These are phyloP conservation scores for Cygnus olor DNA, from an alignment of 2,797 vertebrate species.

Conservation along the genomic window DNA sequence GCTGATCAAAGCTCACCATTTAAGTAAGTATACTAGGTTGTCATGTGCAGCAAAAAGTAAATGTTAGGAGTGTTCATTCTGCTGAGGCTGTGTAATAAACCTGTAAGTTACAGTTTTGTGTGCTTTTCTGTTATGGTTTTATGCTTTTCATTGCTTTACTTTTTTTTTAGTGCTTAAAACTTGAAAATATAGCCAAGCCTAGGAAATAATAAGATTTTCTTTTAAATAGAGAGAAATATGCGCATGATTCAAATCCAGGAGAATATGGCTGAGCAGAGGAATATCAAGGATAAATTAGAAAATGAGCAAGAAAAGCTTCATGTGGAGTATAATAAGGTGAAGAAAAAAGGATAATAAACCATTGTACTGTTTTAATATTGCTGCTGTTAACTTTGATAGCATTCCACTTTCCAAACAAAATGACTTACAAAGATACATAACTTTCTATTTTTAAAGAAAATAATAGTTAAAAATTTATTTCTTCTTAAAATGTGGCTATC, in stretches of 20 bases:
- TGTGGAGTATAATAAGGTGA: conserved; percentile 96
- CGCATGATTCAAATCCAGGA: conserved; percentile 99
- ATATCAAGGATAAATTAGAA: conserved; percentile 97
- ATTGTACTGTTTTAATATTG: background rate
- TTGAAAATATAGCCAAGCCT: background rate
- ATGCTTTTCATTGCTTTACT: background rate
- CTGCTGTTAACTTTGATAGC: background rate
- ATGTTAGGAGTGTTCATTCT: background rate
- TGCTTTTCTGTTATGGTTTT: background rate
- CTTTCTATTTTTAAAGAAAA: background rate
- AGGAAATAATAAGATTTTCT: conserved; percentile 38
- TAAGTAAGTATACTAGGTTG: background rate
- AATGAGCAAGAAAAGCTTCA: conserved; percentile 97
- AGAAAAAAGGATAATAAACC: background rate
- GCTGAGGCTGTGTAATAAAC: background rate
- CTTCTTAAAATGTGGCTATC: background rate
- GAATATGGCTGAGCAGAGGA: conserved; percentile 98
- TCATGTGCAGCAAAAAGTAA: background rate
- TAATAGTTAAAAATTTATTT: background rate
- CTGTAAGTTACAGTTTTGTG: background rate
- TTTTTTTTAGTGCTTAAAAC: background rate
- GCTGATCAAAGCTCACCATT: background rate
- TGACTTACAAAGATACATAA: background rate
- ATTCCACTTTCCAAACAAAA: background rate
- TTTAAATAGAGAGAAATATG: conserved; percentile 95